Percentiles rank a stretch among this genome's conserved stretches.
phyloP scores from a whole-genome alignment of 92 coral and sea anemone genomes.

The Actinernus sp. region DNA sequence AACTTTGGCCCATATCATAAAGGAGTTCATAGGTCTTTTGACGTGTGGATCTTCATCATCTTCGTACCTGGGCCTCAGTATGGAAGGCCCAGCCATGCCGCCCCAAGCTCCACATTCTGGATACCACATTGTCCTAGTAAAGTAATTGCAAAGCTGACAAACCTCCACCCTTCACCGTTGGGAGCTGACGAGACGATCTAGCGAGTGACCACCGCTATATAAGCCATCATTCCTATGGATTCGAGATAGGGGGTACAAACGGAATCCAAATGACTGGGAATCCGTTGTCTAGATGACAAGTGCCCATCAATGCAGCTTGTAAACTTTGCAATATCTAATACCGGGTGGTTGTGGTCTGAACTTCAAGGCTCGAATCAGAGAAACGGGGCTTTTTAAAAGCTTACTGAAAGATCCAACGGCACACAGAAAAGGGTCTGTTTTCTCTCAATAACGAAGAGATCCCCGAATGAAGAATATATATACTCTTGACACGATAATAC shows the following conservation, averaged over 20 bases:
- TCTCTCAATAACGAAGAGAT: too few relatives aligned
- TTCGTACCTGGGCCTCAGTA: conserved; percentile 60
- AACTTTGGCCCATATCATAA: conserved; percentile 99
- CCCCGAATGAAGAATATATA: too few relatives aligned
- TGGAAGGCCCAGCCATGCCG: conserved; percentile 55
- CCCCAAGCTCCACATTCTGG: conserved; percentile 55
- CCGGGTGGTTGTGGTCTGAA: too few relatives aligned
- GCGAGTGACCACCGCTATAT: conserved; percentile 23
- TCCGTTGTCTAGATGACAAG: too few relatives aligned
- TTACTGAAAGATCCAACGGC: too few relatives aligned
- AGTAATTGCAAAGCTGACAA: conserved; percentile 9
- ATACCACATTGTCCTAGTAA: conserved; percentile 62
- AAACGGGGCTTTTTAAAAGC: too few relatives aligned
- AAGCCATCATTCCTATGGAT: conserved; percentile 40
- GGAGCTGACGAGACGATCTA: conserved; percentile 14
- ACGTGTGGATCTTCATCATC: conserved; percentile 96
- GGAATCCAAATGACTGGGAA: conserved; percentile 66
- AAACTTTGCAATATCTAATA: too few relatives aligned
- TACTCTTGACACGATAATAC: neutral
- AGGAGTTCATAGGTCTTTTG: conserved; percentile 98
- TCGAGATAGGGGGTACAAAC: conserved; percentile 66
- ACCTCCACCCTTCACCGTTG: conserved; percentile 26
- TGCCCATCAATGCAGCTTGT: too few relatives aligned
- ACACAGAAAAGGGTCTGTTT: too few relatives aligned
- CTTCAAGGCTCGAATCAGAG: too few relatives aligned